phyloP scores from a whole-genome alignment of 2,888 invertebrate genomes.

The Heliconius erato region DNA sequence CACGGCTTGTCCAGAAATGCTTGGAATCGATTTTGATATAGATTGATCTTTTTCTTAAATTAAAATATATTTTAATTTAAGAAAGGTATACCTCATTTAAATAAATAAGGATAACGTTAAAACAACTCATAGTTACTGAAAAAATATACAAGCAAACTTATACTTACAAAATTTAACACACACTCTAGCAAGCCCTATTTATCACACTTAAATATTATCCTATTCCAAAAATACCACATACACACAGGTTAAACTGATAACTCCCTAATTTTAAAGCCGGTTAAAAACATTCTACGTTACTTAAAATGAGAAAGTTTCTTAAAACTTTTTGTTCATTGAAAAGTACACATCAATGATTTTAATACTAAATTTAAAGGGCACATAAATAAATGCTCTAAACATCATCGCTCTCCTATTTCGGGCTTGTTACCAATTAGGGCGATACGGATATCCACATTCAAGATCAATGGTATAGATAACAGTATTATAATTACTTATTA shows the following conservation, averaged over 20 bases:
- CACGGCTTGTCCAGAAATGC: no score
- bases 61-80: no score
- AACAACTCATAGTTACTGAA: no score
- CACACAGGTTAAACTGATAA: neutral
- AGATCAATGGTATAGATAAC: conserved; percentile 46
- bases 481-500: conserved; percentile 11
- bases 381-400: conserved; percentile 13
- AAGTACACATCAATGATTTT: neutral
- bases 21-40: no score
- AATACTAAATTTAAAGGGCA: conserved; percentile 8
- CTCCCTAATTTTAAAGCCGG: neutral
- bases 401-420: conserved; percentile 32
- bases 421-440: conserved; percentile 45
- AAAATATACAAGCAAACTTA: no score
- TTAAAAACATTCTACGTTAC: neutral
- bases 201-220: no score
- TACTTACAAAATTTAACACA: no score
- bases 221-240: neutral
- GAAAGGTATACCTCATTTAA: no score
- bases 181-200: no score
- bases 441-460: conserved; percentile 44
- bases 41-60: no score
- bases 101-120: no score
- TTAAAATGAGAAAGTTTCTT: neutral
- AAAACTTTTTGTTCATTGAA: neutral